These are phyloP conservation scores for Brachyptera risi DNA, from an alignment of 2,888 invertebrate species.

Conservation along the genomic window DNA sequence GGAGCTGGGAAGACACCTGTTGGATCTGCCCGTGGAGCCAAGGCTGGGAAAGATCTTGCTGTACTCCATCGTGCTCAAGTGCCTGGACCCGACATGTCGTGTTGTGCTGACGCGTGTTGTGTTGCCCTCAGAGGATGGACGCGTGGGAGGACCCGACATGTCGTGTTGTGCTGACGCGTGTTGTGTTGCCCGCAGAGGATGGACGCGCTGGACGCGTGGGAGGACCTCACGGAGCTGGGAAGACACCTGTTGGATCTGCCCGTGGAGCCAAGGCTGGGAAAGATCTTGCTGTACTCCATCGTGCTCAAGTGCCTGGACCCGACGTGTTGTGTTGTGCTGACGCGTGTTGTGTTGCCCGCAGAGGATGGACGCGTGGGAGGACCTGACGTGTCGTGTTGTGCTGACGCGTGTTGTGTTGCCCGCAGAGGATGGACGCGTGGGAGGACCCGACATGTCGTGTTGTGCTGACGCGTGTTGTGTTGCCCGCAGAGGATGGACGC, in stretches of 20 bases:
- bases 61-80: slow-evolving; percentile 84
- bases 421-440: slow-evolving; percentile 77
- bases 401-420: no score
- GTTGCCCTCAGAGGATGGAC: no score
- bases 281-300: slow-evolving; percentile 85
- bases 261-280: slow-evolving; percentile 86
- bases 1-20: slow-evolving; percentile 78
- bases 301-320: slow-evolving; percentile 92
- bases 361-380: no score
- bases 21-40: slow-evolving; percentile 91
- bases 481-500: no score
- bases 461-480: no score
- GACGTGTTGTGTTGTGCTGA: no score
- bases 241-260: slow-evolving; percentile 87
- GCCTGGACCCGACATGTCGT: slow-evolving; percentile 88
- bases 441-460: slow-evolving; percentile 89
- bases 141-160: no score
- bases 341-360: no score
- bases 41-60: slow-evolving; percentile 88
- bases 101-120: no score
- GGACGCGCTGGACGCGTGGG: slow-evolving; percentile 79
- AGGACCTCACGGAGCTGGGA: slow-evolving; percentile 84
- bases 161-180: no score
- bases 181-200: no score
- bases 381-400: no score